Percentiles rank a stretch among this genome's conserved stretches.
Conservation (phyloP, 37 sponge, comb jelly and placozoan genomes). For the Amphimedon queenslandica region DNA sequence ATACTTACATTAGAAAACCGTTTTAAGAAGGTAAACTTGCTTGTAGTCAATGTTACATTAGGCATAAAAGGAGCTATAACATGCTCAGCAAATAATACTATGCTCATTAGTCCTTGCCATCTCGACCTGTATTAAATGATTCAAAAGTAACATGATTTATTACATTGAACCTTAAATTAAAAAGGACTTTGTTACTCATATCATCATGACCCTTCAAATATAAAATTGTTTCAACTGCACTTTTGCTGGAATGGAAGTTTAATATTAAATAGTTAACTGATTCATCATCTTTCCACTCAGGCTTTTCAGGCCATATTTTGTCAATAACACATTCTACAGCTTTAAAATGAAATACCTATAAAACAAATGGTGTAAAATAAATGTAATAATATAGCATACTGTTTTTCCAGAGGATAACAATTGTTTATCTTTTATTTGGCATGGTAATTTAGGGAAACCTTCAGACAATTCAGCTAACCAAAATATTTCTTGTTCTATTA, state of each 20-base stretch:
- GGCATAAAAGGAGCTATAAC: neutral
- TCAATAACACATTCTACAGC: neutral
- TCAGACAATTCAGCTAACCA: constrained; percentile 2
- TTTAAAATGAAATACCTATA: constrained; percentile 5
- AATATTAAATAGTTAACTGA: neutral
- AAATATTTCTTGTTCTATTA: neutral
- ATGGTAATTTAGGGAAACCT: neutral
- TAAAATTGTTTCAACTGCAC: neutral
- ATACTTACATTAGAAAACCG: neutral
- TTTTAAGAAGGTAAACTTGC: neutral
- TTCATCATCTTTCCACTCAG: neutral
- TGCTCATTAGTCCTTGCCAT: neutral
- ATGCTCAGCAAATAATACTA: neutral
- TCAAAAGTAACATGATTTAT: neutral
- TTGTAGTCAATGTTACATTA: no score
- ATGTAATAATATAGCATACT: neutral
- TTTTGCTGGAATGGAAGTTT: neutral
- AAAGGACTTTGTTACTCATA: neutral
- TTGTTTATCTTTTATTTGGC: neutral
- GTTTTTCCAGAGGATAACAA: neutral
- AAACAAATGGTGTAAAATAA: neutral
- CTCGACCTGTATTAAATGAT: neutral
- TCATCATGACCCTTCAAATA: neutral
- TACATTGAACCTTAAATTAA: neutral
- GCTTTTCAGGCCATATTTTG: neutral